Evolutionary conservation across 92 coral and sea anemone species (phyloP), one percentile per base, ranked within the genome.

Genomic region (Siderastrea siderea): DNA sequence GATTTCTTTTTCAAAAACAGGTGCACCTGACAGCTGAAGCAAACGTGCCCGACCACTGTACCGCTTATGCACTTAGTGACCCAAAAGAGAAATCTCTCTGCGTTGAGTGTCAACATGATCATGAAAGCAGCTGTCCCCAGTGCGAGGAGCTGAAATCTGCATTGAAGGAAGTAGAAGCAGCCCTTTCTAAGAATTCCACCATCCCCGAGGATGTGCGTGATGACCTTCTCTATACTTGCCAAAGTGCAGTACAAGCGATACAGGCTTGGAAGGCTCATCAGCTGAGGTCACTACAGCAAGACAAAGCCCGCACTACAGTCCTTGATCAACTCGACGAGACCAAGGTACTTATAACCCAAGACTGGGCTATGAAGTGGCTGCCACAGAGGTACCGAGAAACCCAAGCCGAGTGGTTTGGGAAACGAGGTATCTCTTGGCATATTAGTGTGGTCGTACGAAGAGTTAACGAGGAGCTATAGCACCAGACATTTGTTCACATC

Each of bases 341-440:
- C 17, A 65, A 78, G 38, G 89, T 75, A 63, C 79, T 82, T 65
- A 82, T 82, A 68, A 70, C 77, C 10, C 78, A 70, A 47, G 87
- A 82, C 69, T 82, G 68, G 78, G 87, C 79, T n/a, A 82, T 82
- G 87, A 82, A 82, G 69, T 82, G 73, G 51, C 87, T 82, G 46
- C 89, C 89, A 53, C 26, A 65, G 77, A 75, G 80, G 61, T 85
- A 76, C 53, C 63, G 89, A 64, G 83, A 85, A 76, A 63, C 83
- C 76, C 89, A 76, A 72, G 79, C 89, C 73, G 61, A 76, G 43
- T 85, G 82, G 75, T 85, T 65, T 68, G 89, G 83, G 51, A 85
- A 85, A 68, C 81, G 70, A 85, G 89, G 89, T 26, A 85, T 76
- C 68, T 85, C 89, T 19, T 76, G 89, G 89, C 83, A 85, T 65